A percentile compares a stretch with the other conserved stretches of the same genome.
These are phyloP conservation scores for Hippocampus comes DNA, from an alignment of 2,113 vertebrate genomes.

Conservation along the genomic window DNA sequence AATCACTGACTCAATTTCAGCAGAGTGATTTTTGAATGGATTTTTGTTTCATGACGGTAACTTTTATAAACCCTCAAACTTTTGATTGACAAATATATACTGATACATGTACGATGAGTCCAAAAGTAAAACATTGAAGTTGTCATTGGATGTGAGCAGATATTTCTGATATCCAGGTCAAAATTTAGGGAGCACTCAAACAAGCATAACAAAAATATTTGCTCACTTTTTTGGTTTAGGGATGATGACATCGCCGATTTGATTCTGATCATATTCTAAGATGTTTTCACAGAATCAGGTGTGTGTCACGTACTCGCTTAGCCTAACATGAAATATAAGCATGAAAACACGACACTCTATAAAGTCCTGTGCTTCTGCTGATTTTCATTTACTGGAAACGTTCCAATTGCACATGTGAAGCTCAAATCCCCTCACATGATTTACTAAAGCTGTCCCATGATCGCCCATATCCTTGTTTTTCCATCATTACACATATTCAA, in stretches of 20 bases:
- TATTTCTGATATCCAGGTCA: not conserved
- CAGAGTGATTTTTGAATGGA: too few relatives aligned
- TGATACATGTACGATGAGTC: too few relatives aligned
- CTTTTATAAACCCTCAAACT: too few relatives aligned
- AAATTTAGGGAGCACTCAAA: not conserved
- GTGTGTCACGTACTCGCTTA: not conserved
- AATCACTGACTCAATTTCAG: too few relatives aligned
- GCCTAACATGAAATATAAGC: conserved; percentile 18
- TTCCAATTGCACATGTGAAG: conserved; percentile 12
- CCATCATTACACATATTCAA: not conserved
- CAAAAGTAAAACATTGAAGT: too few relatives aligned
- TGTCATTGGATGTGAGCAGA: too few relatives aligned
- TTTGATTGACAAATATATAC: too few relatives aligned
- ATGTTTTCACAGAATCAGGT: not conserved
- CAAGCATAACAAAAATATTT: not conserved
- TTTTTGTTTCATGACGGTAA: too few relatives aligned
- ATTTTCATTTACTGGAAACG: conserved; percentile 22
- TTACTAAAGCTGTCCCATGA: conserved; percentile 35
- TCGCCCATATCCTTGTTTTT: conserved; percentile 7
- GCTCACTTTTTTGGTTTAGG: not conserved
- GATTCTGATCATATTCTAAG: not conserved
- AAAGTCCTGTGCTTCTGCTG: conserved; percentile 3
- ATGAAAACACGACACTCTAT: conserved; percentile 20
- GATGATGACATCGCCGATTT: not conserved
- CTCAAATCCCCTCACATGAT: conserved; percentile 45